Evolutionary conservation across 2,113 vertebrate genomes (phyloP).

Genomic region (Procavia capensis): DNA sequence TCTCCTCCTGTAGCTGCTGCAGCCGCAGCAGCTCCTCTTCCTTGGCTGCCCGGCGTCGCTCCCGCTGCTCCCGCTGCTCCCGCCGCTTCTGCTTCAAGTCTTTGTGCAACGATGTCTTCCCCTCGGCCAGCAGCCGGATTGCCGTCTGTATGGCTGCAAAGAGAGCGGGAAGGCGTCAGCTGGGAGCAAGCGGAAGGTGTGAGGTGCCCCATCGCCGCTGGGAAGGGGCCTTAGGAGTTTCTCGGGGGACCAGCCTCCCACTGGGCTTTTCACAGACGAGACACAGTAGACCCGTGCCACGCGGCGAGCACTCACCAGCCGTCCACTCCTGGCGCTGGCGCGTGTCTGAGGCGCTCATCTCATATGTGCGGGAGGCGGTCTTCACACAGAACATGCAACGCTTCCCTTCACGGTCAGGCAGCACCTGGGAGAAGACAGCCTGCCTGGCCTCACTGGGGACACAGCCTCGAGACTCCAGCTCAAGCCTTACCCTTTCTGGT

Average conservation of each 20-base stretch:
- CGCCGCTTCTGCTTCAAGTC: constrained; percentile 95
- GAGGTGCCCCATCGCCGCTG: not conserved
- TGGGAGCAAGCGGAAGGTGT: not conserved
- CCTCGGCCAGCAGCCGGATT: constrained; percentile 93
- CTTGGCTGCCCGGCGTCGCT: constrained; percentile 90
- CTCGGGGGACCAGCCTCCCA: not conserved
- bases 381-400: constrained; percentile 98
- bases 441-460: not conserved
- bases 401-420: constrained; percentile 95
- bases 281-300: not conserved
- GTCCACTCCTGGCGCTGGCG: constrained; percentile 98
- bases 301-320: constrained; percentile 85
- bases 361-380: constrained; percentile 93
- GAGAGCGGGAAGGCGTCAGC: not conserved
- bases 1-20: constrained; percentile 95
- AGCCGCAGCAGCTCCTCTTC: constrained; percentile 94
- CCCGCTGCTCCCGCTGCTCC: constrained; percentile 94
- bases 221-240: not conserved
- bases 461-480: not conserved
- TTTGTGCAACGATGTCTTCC: constrained; percentile 95
- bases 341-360: constrained; percentile 98
- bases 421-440: constrained; percentile 86
- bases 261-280: not conserved
- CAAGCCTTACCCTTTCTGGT: not conserved
- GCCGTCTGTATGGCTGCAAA: constrained; percentile 94